Evolutionary conservation across 2,888 invertebrate species (phyloP), one percentile per base, ranked within the genome.

Genomic region (Coleophora flavipennella): DNA sequence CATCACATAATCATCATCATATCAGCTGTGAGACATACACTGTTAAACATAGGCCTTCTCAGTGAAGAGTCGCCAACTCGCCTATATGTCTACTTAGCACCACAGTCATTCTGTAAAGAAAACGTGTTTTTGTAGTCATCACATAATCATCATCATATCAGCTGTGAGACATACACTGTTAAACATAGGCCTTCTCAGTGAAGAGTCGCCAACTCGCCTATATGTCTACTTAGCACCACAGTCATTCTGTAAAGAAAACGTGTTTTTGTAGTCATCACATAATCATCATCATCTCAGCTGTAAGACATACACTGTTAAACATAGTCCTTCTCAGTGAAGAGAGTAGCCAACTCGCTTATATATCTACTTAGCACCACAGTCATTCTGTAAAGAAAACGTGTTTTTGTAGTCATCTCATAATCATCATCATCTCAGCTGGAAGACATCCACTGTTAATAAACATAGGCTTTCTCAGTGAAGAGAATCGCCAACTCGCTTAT

Each of bases 331-430:
- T 89, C 87, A 0, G 91, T 90, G 69, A 90, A 93, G 29, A 87
- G 77, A 31, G 88, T 88, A 0, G 92, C 91, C 20, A 91, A 66
- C n/a, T 86, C 85, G 43, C 89, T 87, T 35, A 93, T 86, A 56
- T 92, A 88, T 42, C 87, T 86, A 3, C 89, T 89, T n/a, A 93
- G 71, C 10, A 89, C 87, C 39, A 87, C 87, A 10, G 92, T 92
- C 56, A 94, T 74, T 61, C 89, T 90, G 70, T 20, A 84, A 81
- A 27, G 46, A 38, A 38, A 20, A 20, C 20, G 20, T 20, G 20
- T n/a, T n/a, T n/a, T n/a, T n/a, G n/a, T n/a, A n/a, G n/a, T n/a
- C n/a, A n/a, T n/a, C n/a, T n/a, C n/a, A n/a, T n/a, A n/a, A n/a
- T n/a, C n/a, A n/a, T n/a, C n/a, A n/a, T n/a, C n/a, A n/a, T n/a